A percentile compares a stretch with the other conserved stretches of the same genome.
These are phyloP conservation scores for Scrobipalpa costella DNA, from an alignment of 2,888 invertebrate genomes.

Conservation along the genomic window DNA sequence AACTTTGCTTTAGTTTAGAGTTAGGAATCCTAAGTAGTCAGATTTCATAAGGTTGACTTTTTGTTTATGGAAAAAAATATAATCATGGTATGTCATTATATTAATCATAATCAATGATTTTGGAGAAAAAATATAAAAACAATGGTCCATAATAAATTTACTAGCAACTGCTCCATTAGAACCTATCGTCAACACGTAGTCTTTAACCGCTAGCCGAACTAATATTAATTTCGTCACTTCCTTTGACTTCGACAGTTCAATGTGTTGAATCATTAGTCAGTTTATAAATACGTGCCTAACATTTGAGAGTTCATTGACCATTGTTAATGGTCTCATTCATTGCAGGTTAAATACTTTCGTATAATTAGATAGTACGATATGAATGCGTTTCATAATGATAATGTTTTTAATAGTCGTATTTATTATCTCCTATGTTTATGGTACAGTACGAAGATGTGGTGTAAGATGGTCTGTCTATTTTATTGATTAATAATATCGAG, in stretches of 20 bases:
- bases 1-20: neutral
- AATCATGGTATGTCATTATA: no score
- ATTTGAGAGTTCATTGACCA: slow-evolving; percentile 29
- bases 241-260: slow-evolving; percentile 17
- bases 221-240: slow-evolving; percentile 18
- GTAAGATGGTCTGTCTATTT: neutral
- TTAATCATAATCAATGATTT: no score
- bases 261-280: slow-evolving; percentile 22
- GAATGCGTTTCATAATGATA: neutral
- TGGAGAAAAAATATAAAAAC: neutral
- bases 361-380: slow-evolving; percentile 17
- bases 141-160: neutral
- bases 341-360: slow-evolving; percentile 20
- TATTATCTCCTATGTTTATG: slow-evolving; percentile 1
- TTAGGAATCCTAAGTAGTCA: neutral
- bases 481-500: neutral
- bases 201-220: slow-evolving; percentile 6
- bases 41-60: no score
- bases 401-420: neutral
- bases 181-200: neutral
- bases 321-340: slow-evolving; percentile 32
- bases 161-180: no score
- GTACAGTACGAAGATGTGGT: neutral
- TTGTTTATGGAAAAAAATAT: no score
- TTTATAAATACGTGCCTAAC: slow-evolving; percentile 24